Evolutionary conservation across 1,140 invertebrate species (phyloP).

Genomic region (Ooceraea biroi): DNA sequence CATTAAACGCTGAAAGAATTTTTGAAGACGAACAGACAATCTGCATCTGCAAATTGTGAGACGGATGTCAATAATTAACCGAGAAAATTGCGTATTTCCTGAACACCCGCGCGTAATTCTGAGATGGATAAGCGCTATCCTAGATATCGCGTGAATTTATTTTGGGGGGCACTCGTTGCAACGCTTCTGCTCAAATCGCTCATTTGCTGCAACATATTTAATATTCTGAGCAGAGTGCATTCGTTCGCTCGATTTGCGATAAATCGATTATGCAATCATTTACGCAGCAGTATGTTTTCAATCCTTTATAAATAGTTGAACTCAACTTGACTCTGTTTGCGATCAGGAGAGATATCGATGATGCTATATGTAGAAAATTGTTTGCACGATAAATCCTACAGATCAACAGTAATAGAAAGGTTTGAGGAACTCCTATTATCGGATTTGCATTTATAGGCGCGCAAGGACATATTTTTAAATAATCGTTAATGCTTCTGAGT

Average conservation of each 20-base stretch:
- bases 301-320: constrained; percentile 25
- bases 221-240: background rate
- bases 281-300: background rate
- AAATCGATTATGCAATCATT: constrained; percentile 37
- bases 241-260: constrained; percentile 11
- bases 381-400: background rate
- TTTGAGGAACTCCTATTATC: background rate
- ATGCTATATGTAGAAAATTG: background rate
- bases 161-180: background rate
- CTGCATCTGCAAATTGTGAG: background rate
- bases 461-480: too few relatives aligned
- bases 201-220: too few relatives aligned
- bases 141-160: constrained; percentile 13
- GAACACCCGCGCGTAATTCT: background rate
- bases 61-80: constrained; percentile 31
- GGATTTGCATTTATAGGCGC: too few relatives aligned
- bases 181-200: background rate
- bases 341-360: constrained; percentile 19
- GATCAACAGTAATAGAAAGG: background rate
- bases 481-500: too few relatives aligned
- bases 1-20: background rate
- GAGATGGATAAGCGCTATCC: too few relatives aligned
- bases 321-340: background rate
- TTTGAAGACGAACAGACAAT: background rate
- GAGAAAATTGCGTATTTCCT: constrained; percentile 36